Conservation (phyloP, 2,888 invertebrate genomes). For the Mystacides longicornis region DNA sequence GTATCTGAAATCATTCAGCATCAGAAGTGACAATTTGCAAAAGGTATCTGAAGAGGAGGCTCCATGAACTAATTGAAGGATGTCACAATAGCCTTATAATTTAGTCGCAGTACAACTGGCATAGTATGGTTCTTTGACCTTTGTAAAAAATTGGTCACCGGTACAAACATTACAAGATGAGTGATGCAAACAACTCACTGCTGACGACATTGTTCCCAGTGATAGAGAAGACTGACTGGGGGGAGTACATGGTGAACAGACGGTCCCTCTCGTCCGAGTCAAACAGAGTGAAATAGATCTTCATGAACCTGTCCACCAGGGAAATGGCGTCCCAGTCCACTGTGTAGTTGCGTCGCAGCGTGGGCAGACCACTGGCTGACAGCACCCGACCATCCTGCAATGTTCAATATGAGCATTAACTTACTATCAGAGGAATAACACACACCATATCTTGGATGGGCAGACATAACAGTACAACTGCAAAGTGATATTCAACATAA, state of each 20-base stretch:
- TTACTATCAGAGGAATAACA: too few relatives aligned
- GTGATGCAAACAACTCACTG: not conserved
- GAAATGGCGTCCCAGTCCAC: constrained; percentile 38
- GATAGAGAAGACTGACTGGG: constrained; percentile 55
- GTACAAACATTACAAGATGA: not conserved
- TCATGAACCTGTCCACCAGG: constrained; percentile 55
- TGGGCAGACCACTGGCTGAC: constrained; percentile 27
- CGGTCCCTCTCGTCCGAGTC: constrained; percentile 51
- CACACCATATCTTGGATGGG: too few relatives aligned
- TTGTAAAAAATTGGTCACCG: too few relatives aligned
- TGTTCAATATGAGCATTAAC: too few relatives aligned
- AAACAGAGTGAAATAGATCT: constrained; percentile 57
- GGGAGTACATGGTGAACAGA: constrained; percentile 55
- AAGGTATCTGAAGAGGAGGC: too few relatives aligned
- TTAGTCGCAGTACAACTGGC: too few relatives aligned
- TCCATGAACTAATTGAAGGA: too few relatives aligned
- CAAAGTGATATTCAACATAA: too few relatives aligned
- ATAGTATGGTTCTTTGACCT: too few relatives aligned
- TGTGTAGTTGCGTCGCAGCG: constrained; percentile 41
- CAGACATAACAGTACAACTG: too few relatives aligned
- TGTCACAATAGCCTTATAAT: too few relatives aligned
- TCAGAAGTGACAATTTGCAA: too few relatives aligned
- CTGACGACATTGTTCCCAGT: constrained; percentile 32
- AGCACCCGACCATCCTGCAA: constrained; percentile 50
- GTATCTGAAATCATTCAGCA: constrained; percentile 13